phyloP scores from a whole-genome alignment of 2,888 invertebrate genomes.

The Eilema caniola region DNA sequence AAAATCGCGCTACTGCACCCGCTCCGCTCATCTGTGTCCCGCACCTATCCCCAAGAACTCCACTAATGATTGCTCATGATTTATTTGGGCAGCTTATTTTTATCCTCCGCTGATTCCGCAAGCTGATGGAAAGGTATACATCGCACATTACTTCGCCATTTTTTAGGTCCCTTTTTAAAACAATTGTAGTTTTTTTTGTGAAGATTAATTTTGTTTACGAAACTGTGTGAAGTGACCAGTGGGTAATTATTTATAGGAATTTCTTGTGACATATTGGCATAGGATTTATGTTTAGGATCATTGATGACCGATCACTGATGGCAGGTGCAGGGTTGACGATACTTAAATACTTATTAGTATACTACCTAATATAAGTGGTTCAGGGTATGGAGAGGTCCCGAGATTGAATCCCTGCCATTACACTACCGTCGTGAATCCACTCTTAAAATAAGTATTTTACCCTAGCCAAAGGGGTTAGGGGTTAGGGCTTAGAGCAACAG shows the following conservation, averaged over 20 bases:
- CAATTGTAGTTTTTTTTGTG: conserved; percentile 16
- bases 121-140: conserved; percentile 67
- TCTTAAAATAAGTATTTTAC: no score
- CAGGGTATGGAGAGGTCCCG: no score
- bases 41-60: conserved; percentile 51
- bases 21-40: conserved; percentile 29
- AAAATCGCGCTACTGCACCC: conserved; percentile 31
- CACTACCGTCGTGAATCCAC: no score
- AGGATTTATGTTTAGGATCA: no score
- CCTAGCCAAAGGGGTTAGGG: no score
- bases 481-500: no score
- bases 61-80: conserved; percentile 84
- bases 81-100: conserved; percentile 79
- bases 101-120: conserved; percentile 70
- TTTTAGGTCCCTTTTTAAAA: conserved; percentile 8
- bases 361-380: no score
- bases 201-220: conserved; percentile 10
- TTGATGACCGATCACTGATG: no score
- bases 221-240: background rate
- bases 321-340: no score
- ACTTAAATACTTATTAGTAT: no score
- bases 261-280: no score
- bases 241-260: background rate
- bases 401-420: no score
- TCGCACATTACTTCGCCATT: conserved; percentile 19